These are phyloP conservation scores for Drosophila elegans DNA, from an alignment of 1,140 invertebrate genomes.

Conservation along the genomic window DNA sequence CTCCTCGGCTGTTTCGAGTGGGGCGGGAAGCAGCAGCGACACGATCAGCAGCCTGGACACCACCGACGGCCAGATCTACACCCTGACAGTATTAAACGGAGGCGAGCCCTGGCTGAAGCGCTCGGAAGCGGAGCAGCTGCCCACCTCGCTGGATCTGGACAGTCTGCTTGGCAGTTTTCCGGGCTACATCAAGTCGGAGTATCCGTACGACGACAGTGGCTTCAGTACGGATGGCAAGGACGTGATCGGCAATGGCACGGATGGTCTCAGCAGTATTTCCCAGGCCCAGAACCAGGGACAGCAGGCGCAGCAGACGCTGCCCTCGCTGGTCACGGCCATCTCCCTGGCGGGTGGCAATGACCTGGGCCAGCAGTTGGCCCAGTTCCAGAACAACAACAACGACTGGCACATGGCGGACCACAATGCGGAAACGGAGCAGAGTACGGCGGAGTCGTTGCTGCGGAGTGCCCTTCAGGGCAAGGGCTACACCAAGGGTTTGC, in stretches of 20 bases:
- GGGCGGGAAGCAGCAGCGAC: conserved; percentile 66
- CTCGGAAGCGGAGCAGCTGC: conserved; percentile 85
- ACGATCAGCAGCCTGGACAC: conserved; percentile 78
- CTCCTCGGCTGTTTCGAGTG: conserved; percentile 61
- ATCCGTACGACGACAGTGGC: conserved; percentile 89
- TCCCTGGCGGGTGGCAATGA: conserved; percentile 85
- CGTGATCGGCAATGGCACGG: conserved; percentile 53
- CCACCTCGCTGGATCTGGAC: conserved; percentile 88
- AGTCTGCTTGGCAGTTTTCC: conserved; percentile 87
- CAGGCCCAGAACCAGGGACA: conserved; percentile 38
- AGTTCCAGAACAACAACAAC: conserved; percentile 91
- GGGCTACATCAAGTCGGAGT: conserved; percentile 88
- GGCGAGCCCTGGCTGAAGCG: conserved; percentile 86
- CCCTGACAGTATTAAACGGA: conserved; percentile 88
- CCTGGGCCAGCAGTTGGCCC: conserved; percentile 78
- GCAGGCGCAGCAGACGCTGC: conserved; percentile 71
- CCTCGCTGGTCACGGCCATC: conserved; percentile 82
- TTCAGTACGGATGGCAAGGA: conserved; percentile 89
- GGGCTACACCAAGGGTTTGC: conserved; percentile 85
- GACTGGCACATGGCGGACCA: conserved; percentile 91
- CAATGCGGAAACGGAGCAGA: conserved; percentile 87
- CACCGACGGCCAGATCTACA: conserved; percentile 87
- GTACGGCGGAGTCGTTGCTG: conserved; percentile 90
- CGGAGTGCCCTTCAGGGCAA: conserved; percentile 92
- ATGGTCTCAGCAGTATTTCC: conserved; percentile 66